phyloP scores from a whole-genome alignment of 2,797 vertebrate genomes.

The Acipenser ruthenus region DNA sequence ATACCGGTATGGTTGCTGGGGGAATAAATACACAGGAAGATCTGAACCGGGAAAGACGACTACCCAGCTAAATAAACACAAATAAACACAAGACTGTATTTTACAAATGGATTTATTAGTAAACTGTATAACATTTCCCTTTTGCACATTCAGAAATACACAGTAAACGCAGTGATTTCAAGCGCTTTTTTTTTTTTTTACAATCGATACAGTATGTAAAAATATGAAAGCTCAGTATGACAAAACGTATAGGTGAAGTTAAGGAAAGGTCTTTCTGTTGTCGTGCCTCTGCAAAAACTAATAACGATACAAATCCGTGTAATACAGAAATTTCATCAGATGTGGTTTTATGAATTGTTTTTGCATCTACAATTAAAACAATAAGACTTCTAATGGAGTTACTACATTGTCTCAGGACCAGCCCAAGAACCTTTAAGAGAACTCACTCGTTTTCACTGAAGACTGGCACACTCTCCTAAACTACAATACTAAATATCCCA shows the following conservation, averaged over 20 bases:
- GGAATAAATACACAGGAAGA: no score
- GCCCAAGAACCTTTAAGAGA: conserved; percentile 68
- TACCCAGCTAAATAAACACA: no score
- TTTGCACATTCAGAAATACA: conserved; percentile 54
- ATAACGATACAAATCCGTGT: conserved; percentile 21
- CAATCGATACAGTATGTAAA: conserved; percentile 43
- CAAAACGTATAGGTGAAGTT: conserved; percentile 41
- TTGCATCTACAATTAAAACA: conserved; percentile 47
- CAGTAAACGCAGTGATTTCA: conserved; percentile 43
- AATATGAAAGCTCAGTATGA: conserved; percentile 49
- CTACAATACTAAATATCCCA: conserved; percentile 24
- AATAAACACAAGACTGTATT: conserved; percentile 16
- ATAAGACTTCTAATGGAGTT: conserved; percentile 51
- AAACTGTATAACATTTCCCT: conserved; percentile 56
- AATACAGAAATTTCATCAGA: conserved; percentile 32
- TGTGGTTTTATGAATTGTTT: conserved; percentile 16
- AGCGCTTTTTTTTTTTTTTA: conserved; percentile 37
- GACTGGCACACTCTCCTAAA: conserved; percentile 42
- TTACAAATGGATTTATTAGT: conserved; percentile 49
- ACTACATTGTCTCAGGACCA: conserved; percentile 72
- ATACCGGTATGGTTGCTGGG: no score
- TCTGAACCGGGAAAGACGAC: no score
- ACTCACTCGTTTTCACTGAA: conserved; percentile 38
- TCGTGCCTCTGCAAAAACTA: conserved; percentile 14
- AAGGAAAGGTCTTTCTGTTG: conserved; percentile 31